phyloP scores from a whole-genome alignment of 2,113 vertebrate genomes.

The Neomonachus schauinslandi region DNA sequence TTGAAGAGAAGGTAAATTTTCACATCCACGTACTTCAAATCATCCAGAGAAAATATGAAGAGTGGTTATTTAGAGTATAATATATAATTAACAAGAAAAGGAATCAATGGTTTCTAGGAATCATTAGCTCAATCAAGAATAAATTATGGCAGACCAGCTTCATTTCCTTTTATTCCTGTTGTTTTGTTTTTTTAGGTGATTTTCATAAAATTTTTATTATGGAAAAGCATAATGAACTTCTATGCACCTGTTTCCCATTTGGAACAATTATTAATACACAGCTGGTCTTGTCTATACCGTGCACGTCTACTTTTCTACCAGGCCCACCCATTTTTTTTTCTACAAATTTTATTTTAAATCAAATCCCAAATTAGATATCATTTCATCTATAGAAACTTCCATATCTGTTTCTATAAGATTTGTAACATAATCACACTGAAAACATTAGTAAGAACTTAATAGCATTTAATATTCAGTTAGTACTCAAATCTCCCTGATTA shows the following conservation, averaged over 20 bases:
- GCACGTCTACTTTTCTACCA: neutral
- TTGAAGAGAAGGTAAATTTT: neutral
- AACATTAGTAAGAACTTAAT: slow-evolving; percentile 12
- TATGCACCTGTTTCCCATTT: neutral
- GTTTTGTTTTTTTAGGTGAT: neutral
- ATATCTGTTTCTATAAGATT: neutral
- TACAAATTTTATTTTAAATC: neutral
- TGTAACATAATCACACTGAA: neutral
- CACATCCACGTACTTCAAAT: neutral
- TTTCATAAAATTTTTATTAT: neutral
- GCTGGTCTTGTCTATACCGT: neutral
- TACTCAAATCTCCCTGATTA: neutral
- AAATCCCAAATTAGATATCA: slow-evolving; percentile 26
- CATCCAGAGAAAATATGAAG: neutral
- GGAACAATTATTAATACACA: neutral
- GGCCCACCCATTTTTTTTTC: neutral
- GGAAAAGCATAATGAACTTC: neutral
- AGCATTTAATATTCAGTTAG: neutral
- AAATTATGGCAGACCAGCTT: neutral
- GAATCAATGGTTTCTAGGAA: neutral
- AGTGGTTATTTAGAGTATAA: neutral
- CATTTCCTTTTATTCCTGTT: neutral
- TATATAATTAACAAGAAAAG: neutral
- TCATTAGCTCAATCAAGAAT: neutral
- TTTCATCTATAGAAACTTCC: neutral